Conservation (phyloP, 2,113 vertebrate species). For the Carassius carassius region DNA sequence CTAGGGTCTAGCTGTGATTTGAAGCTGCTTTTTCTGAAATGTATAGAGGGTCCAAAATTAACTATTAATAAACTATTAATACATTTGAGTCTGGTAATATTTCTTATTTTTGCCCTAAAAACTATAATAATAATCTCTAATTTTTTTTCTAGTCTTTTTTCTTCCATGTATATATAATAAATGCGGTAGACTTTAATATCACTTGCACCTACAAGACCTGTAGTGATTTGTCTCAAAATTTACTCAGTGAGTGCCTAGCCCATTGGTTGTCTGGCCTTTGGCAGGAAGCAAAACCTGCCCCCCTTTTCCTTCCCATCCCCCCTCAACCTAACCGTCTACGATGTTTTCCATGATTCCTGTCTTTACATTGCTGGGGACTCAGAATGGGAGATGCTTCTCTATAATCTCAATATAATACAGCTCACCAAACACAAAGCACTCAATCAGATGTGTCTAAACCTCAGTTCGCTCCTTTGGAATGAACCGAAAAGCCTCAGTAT, state of each 20-base stretch:
- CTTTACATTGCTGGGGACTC: conserved; percentile 11
- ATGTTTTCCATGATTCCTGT: neutral
- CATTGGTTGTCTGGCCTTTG: neutral
- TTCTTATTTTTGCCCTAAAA: neutral
- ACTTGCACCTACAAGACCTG: neutral
- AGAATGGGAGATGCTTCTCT: conserved; percentile 19
- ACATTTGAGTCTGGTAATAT: neutral
- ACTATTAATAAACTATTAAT: neutral
- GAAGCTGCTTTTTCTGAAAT: neutral
- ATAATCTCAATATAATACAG: conserved; percentile 29
- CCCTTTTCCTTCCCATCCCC: neutral
- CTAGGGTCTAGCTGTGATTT: neutral
- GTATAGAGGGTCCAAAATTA: neutral
- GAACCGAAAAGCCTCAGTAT: neutral
- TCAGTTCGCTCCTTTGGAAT: conserved; percentile 5
- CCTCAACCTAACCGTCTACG: neutral
- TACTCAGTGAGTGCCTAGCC: neutral
- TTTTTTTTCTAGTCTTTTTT: too few species aligned
- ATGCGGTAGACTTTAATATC: too few species aligned
- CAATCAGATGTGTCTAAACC: conserved; percentile 1
- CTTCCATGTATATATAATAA: too few species aligned
- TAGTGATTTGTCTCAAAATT: too few species aligned
- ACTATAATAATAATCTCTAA: too few species aligned
- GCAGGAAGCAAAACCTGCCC: neutral
- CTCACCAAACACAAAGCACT: conserved; percentile 4